Base-by-base conservation (phyloP, 2,113 vertebrate genomes). In the Serranochromis macrocephalus region DNA sequence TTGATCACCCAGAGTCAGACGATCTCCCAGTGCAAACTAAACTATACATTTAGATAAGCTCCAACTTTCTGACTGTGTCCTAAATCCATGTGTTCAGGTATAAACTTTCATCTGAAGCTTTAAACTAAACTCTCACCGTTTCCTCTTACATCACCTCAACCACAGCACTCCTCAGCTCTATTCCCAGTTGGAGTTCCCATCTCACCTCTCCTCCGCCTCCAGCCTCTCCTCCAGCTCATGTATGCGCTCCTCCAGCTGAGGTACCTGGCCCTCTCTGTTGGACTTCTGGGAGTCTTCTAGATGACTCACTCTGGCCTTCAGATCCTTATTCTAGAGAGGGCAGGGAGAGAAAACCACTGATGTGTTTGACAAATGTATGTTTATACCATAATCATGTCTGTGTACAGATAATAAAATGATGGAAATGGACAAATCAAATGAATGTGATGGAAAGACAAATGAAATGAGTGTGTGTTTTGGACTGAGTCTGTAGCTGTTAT, bases 181-280 rank as follows among this genome's bases (percentile, higher is more conserved):
- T 54, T 87, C 57, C 83, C 61, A 68, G 2, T 24, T 7, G 36
- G 6, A 33, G 33, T 12, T 36, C 36, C 58, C 26, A 51, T n/a
- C 94, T 95, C 93, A 99, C 98, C 98, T 97, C 91, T 99, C 98
- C 92, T 99, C 98, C 4, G 85, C 96, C 92, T 98, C 98, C 55
- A 99, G 96, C 9, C 97, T 95, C 93, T 97, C 97, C 94, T 99
- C 98, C 87, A 99, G 96, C 93, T 99, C 98, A 47, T 96, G 94
- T 40, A 99, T 96, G 90, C 97, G 97, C 63, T 92, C 94, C 94
- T 99, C 98, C 96, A 99, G 96, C 89, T 99, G 98, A 36, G 94
- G 88, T 53, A 99, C 97, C 82, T 98, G 95, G 5, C 97, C 98
- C 86, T 99, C 98, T 91, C 99, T 99, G 94, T 93, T 99, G 90